Conservation (phyloP, 2,113 vertebrate genomes). For the Suncus etruscus region DNA sequence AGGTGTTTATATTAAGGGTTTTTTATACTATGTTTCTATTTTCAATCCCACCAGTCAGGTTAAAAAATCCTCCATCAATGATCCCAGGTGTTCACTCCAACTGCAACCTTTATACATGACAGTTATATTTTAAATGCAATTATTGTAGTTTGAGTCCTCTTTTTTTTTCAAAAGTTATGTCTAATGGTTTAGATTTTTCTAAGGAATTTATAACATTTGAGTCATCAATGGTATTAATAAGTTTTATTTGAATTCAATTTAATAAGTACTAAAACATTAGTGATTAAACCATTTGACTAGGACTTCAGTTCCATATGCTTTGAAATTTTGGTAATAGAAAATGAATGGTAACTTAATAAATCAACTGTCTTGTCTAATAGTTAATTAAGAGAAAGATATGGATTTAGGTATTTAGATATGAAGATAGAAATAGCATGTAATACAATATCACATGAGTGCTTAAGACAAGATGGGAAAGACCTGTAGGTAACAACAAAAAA, state of each 20-base stretch:
- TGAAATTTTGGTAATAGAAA: slow-evolving; percentile 42
- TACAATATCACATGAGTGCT: slow-evolving; percentile 11
- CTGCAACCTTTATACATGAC: slow-evolving; percentile 42
- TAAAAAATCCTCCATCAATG: not conserved
- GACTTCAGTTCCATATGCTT: slow-evolving; percentile 10
- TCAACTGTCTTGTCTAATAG: not conserved
- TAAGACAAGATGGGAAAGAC: not conserved
- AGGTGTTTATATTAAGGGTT: not conserved
- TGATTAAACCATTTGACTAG: not conserved
- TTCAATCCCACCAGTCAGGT: slow-evolving; percentile 30
- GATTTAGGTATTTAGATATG: not conserved
- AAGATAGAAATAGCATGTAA: slow-evolving; percentile 30
- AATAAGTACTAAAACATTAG: slow-evolving; percentile 12
- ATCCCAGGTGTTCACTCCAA: not conserved
- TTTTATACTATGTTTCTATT: not conserved
- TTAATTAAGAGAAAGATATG: slow-evolving; percentile 25
- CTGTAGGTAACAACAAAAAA: not conserved
- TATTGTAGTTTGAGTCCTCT: slow-evolving; percentile 12
- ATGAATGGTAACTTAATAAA: slow-evolving; percentile 28
- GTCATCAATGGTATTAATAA: slow-evolving; percentile 12
- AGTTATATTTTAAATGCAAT: slow-evolving; percentile 8
- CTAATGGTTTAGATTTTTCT: not conserved
- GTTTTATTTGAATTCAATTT: not conserved
- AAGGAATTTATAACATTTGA: not conserved
- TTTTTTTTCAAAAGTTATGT: too few relatives aligned